Base-by-base conservation (phyloP, 2,797 vertebrate species). In the Tauraco hartlaubi region DNA sequence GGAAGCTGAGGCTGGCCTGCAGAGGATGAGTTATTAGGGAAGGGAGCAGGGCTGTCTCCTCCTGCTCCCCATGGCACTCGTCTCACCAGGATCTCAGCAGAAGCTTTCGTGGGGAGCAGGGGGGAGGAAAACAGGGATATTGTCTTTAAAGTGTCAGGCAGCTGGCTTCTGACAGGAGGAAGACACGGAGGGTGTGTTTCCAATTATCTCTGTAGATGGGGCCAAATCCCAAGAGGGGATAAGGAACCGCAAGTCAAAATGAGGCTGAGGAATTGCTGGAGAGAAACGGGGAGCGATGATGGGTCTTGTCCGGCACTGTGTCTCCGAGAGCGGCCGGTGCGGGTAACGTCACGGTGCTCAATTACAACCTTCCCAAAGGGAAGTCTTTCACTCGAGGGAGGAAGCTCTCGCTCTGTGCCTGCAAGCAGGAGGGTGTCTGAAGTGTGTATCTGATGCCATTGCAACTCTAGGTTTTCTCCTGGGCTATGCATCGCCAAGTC, bases 151-250 rank as follows among this genome's bases (percentile, higher is more conserved):
- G 63, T 44, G 7, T 84, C 88, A 95, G 92, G 67, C 92, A 95
- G 94, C 92, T 85, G 91, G 41, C 85, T 94, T n/a, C 91, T 95
- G 95, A 82, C 94, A 93, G 88, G 92, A 91, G 52, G 91, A 91
- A 86, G 92, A 93, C 3, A 25, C 28, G 2, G 79, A 95, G 94
- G 88, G 94, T 85, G 89, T 84, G 74, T 97, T 94, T 93, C 94
- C 95, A 96, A 96, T 96, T 95, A 96, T 94, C 85, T 86, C 95
- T 90, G 88, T 92, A 96, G 94, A 95, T 93, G 88, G 92, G 95
- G 90, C 90, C 85, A 55, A 94, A 91, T 97, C 94, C 91, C 95
- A 29, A n/a, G 92, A 76, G 90, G 71, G 56, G 54, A 29, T 23
- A 37, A 91, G 59, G 82, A 90, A 28, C 92, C 1, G 12, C 59